phyloP scores from a whole-genome alignment of 2,888 invertebrate genomes.

The Adelphocoris suturalis region DNA sequence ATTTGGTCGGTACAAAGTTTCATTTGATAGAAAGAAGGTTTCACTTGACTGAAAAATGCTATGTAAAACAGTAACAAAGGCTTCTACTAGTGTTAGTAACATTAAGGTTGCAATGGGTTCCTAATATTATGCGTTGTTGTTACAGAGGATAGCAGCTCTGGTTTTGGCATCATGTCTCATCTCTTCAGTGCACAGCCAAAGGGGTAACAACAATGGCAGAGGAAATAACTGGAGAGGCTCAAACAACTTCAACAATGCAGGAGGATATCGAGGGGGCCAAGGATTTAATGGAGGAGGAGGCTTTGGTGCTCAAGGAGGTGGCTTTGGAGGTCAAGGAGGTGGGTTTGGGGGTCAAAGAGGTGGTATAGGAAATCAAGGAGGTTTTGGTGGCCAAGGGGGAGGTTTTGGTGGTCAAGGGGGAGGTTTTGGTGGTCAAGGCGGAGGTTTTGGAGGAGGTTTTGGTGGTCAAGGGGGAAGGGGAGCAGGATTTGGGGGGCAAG shows the following conservation, averaged over 20 bases:
- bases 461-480: slow-evolving; percentile 76
- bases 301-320: slow-evolving; percentile 72
- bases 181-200: slow-evolving; percentile 22
- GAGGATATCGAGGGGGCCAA: slow-evolving; percentile 78
- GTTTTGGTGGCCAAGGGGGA: slow-evolving; percentile 72
- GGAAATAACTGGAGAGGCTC: slow-evolving; percentile 78
- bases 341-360: slow-evolving; percentile 72
- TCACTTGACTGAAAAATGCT: no score
- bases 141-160: slow-evolving; percentile 9
- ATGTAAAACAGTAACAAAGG: no score
- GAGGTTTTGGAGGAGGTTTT: slow-evolving; percentile 74
- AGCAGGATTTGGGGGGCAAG: not conserved
- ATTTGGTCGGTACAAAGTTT: no score
- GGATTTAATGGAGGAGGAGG: slow-evolving; percentile 73
- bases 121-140: not conserved
- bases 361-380: slow-evolving; percentile 75
- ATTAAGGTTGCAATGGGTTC: no score
- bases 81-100: no score
- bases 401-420: slow-evolving; percentile 70
- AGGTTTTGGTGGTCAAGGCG: slow-evolving; percentile 70
- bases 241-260: slow-evolving; percentile 80
- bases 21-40: no score
- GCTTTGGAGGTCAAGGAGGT: slow-evolving; percentile 43
- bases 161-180: not conserved
- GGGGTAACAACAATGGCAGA: slow-evolving; percentile 53